phyloP scores from a whole-genome alignment of 2,888 invertebrate genomes.

The Volucella bombylans region DNA sequence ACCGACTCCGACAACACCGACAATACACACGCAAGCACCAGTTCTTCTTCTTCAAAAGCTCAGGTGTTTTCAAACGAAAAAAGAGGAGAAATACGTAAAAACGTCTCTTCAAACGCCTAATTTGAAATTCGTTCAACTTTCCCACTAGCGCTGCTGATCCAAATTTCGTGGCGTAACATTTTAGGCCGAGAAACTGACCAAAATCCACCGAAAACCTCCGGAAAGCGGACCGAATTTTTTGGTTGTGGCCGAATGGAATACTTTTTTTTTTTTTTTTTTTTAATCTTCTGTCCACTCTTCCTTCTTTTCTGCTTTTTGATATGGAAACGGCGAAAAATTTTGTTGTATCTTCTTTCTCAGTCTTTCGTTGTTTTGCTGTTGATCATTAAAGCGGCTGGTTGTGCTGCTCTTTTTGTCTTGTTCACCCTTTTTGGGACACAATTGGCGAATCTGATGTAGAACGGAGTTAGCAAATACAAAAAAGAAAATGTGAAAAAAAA shows the following conservation, averaged over 20 bases:
- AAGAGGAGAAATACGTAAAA: no score
- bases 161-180: conserved; percentile 37
- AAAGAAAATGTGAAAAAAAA: conserved; percentile 21
- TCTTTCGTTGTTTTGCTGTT: conserved; percentile 31
- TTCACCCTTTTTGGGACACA: conserved; percentile 67
- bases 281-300: not conserved
- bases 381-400: conserved; percentile 3
- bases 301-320: conserved; percentile 11
- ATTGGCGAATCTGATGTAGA: conserved; percentile 62
- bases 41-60: conserved; percentile 14
- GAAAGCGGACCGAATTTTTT: conserved; percentile 42
- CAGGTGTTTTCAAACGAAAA: conserved; percentile 21
- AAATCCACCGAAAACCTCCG: conserved; percentile 42
- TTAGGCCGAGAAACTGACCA: conserved; percentile 17
- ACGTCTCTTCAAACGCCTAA: conserved; percentile 1
- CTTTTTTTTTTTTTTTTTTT: conserved; percentile 35
- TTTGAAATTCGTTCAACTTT: conserved; percentile 36
- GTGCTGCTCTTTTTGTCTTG: conserved; percentile 53
- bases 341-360: conserved; percentile 68
- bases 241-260: conserved; percentile 38
- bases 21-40: conserved; percentile 48
- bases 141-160: conserved; percentile 12
- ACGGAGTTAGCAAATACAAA: conserved; percentile 6
- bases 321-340: conserved; percentile 60
- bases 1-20: not conserved